Base-by-base conservation (phyloP, 2,888 invertebrate genomes). In the Drosophila colorata region DNA sequence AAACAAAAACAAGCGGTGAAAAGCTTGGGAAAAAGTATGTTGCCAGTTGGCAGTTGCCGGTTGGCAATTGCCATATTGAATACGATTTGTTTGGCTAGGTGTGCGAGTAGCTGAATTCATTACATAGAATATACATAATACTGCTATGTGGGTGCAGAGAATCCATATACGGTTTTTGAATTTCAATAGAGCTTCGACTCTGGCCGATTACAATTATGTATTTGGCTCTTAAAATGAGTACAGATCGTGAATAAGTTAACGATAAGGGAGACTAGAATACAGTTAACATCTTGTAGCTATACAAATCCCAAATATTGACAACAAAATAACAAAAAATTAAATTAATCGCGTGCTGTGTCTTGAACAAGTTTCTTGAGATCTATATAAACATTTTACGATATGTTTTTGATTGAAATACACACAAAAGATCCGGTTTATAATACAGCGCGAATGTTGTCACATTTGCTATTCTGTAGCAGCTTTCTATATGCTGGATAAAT, bases 1-100 rank as follows among this genome's bases (percentile, higher is more conserved):
- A 48, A 55, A 35, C 33, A 46, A 9, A 52, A 41, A 52, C 46
- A 53, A 13, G 2, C 41, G 41, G 52, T 38, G 33, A 75, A 76
- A 65, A 61, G 58, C 74, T 56, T 58, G 72, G 51, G 67, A 76
- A 74, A 71, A 71, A 44, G 44, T 56, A 47, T 55, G 57, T 37
- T 46, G 31, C 38, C 43, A 46, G 16, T 38, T 47, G 31, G 2
- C 33, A 9, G 8, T 52, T 60, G 18, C 14, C 52, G 16, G 33
- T 49, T 41, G 51, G 25, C 63, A 73, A 57, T 49, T 51, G 60
- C 49, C 56, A 59, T 46, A 65, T 51, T 58, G 31, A 63, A 47
- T 53, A 38, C 41, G 46, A 28, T 40, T 52, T n/a, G 52, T 64
- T 46, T 55, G 37, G 16, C 28, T 37, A 31, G 35, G 31, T 38